These are phyloP conservation scores for Drosophila santomea DNA, from an alignment of 1,140 invertebrate species.

Conservation along the genomic window DNA sequence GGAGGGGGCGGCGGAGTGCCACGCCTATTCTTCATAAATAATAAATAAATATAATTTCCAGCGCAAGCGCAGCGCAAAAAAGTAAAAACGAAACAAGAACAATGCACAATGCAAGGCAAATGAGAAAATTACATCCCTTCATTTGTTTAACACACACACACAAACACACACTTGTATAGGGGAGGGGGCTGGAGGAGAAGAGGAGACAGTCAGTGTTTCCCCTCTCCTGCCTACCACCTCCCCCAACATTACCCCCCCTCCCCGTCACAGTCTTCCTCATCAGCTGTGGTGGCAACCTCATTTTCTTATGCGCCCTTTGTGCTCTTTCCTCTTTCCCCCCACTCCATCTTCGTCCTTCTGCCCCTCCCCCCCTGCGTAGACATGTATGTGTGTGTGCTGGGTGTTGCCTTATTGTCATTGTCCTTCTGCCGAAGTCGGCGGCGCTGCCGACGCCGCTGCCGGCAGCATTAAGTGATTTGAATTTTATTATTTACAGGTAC, in stretches of 20 bases:
- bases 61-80: constrained; percentile 75
- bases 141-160: constrained; percentile 77
- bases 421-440: constrained; percentile 48
- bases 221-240: background rate
- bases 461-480: constrained; percentile 79
- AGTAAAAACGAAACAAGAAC: constrained; percentile 47
- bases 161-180: constrained; percentile 3
- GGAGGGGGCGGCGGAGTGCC: constrained; percentile 39
- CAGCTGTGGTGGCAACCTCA: constrained; percentile 79
- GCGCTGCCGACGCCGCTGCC: constrained; percentile 27
- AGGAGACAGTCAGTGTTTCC: constrained; percentile 49
- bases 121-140: constrained; percentile 85
- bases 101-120: constrained; percentile 81
- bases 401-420: constrained; percentile 79
- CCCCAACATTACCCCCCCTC: constrained; percentile 3
- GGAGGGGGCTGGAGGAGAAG: constrained; percentile 1
- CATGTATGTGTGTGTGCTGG: constrained; percentile 45
- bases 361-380: background rate
- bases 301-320: constrained; percentile 46
- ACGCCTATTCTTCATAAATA: constrained; percentile 80
- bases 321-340: background rate
- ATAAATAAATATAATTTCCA: constrained; percentile 82
- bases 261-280: constrained; percentile 48
- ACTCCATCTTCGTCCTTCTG: background rate
- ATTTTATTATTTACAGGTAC: constrained; percentile 82